Base-by-base conservation (phyloP, 2,113 vertebrate genomes). In the Nicator chloris region DNA sequence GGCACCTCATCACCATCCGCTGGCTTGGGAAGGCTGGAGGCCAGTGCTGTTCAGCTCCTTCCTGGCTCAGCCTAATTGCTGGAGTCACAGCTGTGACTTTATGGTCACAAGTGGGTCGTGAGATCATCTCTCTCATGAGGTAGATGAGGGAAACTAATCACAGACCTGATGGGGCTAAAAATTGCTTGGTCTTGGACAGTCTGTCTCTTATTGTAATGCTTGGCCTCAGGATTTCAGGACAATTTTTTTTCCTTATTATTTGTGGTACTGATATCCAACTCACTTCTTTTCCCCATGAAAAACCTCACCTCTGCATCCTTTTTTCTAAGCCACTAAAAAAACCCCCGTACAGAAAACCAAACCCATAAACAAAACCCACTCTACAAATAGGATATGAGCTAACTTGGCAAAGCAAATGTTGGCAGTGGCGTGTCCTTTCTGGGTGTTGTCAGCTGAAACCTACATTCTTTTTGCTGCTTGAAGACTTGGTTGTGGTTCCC, bases 381-480 rank as follows among this genome's bases (percentile, higher is more conserved):
- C 5, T 73, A 35, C 63, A 68, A 51, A 53, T 37, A 76, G 95
- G 71, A 61, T 81, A 68, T 86, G 91, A 92, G 76, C 82, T 93
- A 86, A 96, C 68, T 88, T 91, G 92, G 90, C 85, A 90, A 59
- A 73, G 71, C 39, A 68, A 63, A n/a, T 20, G 40, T 33, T 97
- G 96, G 93, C 90, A 93, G 31, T 39, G 82, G 26, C 1, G 2
- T 68, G 47, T 78, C 80, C 39, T 94, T 92, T 90, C 80, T 88
- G 93, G 94, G 88, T 96, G 95, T 93, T 93, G 92, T 93, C 85
- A 88, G 90, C 90, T 81, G 60, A 76, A 95, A 65, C 69, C 93
- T 88, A 84, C 82, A 69, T 93, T 95, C 68, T 86, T 95, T 59
- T 70, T 93, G 68, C 88, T 96, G 40, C 53, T 2, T 90, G 69